Evolutionary conservation across 2,888 invertebrate genomes (phyloP).

Genomic region (Folsomia candida): DNA sequence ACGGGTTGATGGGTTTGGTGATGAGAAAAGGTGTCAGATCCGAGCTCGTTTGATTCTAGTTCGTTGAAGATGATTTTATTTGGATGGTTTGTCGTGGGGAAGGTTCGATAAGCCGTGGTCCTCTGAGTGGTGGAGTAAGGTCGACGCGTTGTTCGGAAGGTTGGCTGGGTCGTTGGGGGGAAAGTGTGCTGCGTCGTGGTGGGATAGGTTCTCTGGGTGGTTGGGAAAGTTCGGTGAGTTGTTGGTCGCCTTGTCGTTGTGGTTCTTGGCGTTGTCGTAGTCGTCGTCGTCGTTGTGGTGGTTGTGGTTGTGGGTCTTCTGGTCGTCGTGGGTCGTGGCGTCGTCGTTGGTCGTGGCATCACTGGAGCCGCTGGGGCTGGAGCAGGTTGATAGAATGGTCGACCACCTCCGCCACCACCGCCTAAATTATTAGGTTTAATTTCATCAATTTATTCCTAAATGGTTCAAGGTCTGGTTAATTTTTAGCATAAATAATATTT

Average conservation of each 20-base stretch:
- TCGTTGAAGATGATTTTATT: conserved; percentile 44
- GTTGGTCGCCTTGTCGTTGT: conserved; percentile 16
- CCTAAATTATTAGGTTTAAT: too few relatives aligned
- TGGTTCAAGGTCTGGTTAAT: too few relatives aligned
- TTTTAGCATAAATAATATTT: too few relatives aligned
- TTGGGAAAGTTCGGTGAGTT: conserved; percentile 28
- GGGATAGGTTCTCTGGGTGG: conserved; percentile 13
- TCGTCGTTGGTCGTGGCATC: conserved; percentile 21
- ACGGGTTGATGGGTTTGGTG: neutral
- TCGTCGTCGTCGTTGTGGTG: conserved; percentile 16
- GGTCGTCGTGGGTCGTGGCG: conserved; percentile 34
- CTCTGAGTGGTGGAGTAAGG: conserved; percentile 20
- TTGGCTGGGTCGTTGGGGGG: conserved; percentile 21
- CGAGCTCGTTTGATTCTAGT: conserved; percentile 49
- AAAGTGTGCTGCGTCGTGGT: neutral
- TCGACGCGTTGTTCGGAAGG: conserved; percentile 19
- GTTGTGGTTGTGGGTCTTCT: conserved; percentile 35
- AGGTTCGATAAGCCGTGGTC: conserved; percentile 19
- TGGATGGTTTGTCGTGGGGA: conserved; percentile 20
- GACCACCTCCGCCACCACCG: neutral
- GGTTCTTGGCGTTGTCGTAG: conserved; percentile 24
- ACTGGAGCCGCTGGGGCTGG: conserved; percentile 14
- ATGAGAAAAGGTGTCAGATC: conserved; percentile 19
- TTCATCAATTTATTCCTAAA: too few relatives aligned
- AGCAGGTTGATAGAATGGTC: conserved; percentile 2